phyloP scores from a whole-genome alignment of 1,140 invertebrate species.

The Cheumatopsyche charites region DNA sequence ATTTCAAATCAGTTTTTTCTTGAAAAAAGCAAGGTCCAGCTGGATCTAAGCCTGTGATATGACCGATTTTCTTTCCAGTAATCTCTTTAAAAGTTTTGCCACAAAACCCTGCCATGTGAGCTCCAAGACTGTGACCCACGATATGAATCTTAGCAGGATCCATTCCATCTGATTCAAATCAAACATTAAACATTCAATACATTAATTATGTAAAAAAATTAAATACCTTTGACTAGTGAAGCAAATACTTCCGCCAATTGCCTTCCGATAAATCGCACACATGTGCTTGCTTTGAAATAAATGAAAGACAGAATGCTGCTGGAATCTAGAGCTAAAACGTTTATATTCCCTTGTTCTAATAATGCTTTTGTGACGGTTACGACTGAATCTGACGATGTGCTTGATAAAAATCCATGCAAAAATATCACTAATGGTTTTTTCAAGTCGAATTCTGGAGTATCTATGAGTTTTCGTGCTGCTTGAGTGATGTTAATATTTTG shows the following conservation, averaged over 20 bases:
- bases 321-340: constrained; percentile 55
- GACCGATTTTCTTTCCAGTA: constrained; percentile 60
- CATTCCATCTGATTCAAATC: constrained; percentile 50
- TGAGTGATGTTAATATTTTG: constrained; percentile 7
- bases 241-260: constrained; percentile 53
- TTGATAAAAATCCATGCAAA: constrained; percentile 40
- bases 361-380: constrained; percentile 31
- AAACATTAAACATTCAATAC: background rate
- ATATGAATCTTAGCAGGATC: constrained; percentile 67
- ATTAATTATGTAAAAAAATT: background rate
- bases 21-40: constrained; percentile 71
- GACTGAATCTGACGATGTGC: constrained; percentile 2
- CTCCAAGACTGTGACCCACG: constrained; percentile 84
- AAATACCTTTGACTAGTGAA: constrained; percentile 50
- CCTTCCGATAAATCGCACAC: constrained; percentile 55
- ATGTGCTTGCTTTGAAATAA: constrained; percentile 55
- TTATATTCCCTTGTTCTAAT: constrained; percentile 47
- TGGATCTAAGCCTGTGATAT: constrained; percentile 74
- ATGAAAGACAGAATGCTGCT: constrained; percentile 54
- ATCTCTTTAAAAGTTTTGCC: constrained; percentile 62
- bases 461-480: background rate
- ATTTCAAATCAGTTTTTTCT: constrained; percentile 59
- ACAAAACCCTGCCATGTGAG: constrained; percentile 78
- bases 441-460: constrained; percentile 1
- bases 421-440: constrained; percentile 31